A percentile compares a stretch with the other conserved stretches of the same genome.
Conservation (phyloP, 64 coral and sea anemone species). For the Dendronephthya gigantea region DNA sequence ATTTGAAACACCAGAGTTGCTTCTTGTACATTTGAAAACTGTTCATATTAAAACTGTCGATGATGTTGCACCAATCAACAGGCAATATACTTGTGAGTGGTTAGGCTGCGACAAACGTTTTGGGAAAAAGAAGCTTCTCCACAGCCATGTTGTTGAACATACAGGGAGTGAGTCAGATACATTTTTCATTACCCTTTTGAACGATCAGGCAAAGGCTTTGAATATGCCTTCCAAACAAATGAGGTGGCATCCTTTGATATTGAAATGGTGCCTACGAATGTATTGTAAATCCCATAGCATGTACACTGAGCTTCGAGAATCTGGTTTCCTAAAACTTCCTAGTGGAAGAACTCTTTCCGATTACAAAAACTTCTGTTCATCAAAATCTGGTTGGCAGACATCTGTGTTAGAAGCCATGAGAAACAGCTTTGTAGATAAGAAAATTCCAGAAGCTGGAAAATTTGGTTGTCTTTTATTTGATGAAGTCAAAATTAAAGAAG, state of each 20-base stretch:
- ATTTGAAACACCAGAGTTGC: not conserved
- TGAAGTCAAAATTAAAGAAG: constrained; percentile 19
- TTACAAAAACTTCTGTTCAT: constrained; percentile 16
- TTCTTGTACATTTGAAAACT: not conserved
- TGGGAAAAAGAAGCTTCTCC: constrained; percentile 12
- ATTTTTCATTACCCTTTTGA: constrained; percentile 3
- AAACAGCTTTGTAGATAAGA: not conserved
- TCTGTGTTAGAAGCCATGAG: constrained; percentile 21
- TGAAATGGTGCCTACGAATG: constrained; percentile 20
- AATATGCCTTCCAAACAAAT: constrained; percentile 10
- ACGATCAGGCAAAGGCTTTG: constrained; percentile 11
- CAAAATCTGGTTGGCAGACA: constrained; percentile 14
- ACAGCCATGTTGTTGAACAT: constrained; percentile 6
- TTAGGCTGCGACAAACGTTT: constrained; percentile 21
- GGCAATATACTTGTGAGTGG: not conserved
- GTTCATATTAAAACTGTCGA: not conserved
- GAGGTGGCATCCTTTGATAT: constrained; percentile 13
- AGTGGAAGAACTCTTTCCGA: constrained; percentile 2
- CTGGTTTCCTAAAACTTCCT: constrained; percentile 5
- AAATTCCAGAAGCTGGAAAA: constrained; percentile 23
- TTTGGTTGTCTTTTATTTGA: constrained; percentile 14
- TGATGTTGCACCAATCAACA: not conserved
- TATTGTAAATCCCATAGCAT: not conserved
- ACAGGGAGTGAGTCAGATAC: constrained; percentile 8
- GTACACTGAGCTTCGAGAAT: constrained; percentile 12